Conservation (phyloP, 23 tunicate genomes). For the Aplidium turbinatum region DNA sequence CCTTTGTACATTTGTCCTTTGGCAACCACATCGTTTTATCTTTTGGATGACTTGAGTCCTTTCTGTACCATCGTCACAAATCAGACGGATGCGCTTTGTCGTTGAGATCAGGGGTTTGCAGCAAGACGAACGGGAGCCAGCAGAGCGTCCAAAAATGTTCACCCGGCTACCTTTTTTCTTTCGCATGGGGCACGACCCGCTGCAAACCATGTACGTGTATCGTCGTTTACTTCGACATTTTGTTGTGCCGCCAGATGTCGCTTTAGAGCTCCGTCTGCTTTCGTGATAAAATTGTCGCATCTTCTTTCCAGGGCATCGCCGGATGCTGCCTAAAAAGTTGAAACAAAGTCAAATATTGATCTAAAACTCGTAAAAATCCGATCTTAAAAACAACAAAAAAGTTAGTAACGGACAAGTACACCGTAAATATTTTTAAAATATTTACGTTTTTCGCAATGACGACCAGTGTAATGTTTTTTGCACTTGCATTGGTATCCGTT, state of each 20-base stretch:
- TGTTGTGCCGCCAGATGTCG: slow-evolving; percentile 32
- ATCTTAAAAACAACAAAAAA: neutral
- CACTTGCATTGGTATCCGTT: slow-evolving; percentile 69
- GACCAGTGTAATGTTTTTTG: slow-evolving; percentile 52
- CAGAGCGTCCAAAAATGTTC: slow-evolving; percentile 13
- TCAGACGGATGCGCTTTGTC: slow-evolving; percentile 36
- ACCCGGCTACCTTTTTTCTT: neutral
- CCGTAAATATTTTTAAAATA: neutral
- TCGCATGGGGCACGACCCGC: slow-evolving; percentile 32
- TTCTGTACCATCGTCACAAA: slow-evolving; percentile 58
- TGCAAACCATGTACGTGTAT: slow-evolving; percentile 55
- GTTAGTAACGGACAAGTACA: neutral
- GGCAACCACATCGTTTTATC: slow-evolving; percentile 75
- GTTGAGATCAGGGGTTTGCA: slow-evolving; percentile 54
- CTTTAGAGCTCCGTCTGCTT: slow-evolving; percentile 8
- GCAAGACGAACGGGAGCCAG: slow-evolving; percentile 49
- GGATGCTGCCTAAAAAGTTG: slow-evolving; percentile 25
- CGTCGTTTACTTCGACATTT: slow-evolving; percentile 57
- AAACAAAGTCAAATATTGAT: neutral
- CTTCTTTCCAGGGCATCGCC: slow-evolving; percentile 39
- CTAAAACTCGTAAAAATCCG: neutral
- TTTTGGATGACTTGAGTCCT: slow-evolving; percentile 43
- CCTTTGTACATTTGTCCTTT: too few species aligned
- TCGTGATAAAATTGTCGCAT: slow-evolving; percentile 19
- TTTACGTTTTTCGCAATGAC: slow-evolving; percentile 63